Base-by-base conservation (phyloP, 2,888 invertebrate species). In the Noctuana brunneofusca region DNA sequence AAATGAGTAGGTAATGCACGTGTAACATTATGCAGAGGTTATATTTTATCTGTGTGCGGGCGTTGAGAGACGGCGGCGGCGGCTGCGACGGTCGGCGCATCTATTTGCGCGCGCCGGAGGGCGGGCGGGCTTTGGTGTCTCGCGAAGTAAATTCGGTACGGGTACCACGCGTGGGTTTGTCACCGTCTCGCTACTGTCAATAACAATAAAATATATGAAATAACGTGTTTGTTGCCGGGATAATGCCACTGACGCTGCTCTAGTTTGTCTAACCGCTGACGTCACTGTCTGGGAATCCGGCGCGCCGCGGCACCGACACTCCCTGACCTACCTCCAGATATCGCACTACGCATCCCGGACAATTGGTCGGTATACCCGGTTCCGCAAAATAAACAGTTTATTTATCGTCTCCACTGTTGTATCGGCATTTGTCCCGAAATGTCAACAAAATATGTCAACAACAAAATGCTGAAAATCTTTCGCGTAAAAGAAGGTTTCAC, bases 271-370 rank as follows among this genome's bases (percentile, higher is more conserved):
- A 85, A 86, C 75, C 75, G 73, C 75, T 85, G 84, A 87, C 90
- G 90, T 89, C 89, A 89, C 72, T 65, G 89, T 90, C 91, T 91
- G 89, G 87, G 90, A 89, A 90, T 90, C 86, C 82, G 85, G 80
- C 78, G 79, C 79, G 81, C 77, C 75, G 79, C 71, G 72, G 74
- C n/a, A n/a, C 69, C 75, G 79, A 72, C 77, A 73, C 83, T 85
- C 85, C 88, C 89, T 88, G 90, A 89, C 89, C 90, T 89, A 89
- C 89, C 87, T 83, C 81, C 84, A 88, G 85, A 77, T 73, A 69
- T 73, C 70, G 74, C 76, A 72, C 66, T 68, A 30, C 53, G 43
- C 30, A 64, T 64, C 57, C 65, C 71, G 69, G 69, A 74, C 73
- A 73, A 71, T 41, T 22, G 66, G 66, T 65, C 3, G 14, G 38